Percentiles rank a stretch among this genome's conserved stretches.
phyloP scores from a whole-genome alignment of 2,888 invertebrate genomes.

The Plebejus anna region DNA sequence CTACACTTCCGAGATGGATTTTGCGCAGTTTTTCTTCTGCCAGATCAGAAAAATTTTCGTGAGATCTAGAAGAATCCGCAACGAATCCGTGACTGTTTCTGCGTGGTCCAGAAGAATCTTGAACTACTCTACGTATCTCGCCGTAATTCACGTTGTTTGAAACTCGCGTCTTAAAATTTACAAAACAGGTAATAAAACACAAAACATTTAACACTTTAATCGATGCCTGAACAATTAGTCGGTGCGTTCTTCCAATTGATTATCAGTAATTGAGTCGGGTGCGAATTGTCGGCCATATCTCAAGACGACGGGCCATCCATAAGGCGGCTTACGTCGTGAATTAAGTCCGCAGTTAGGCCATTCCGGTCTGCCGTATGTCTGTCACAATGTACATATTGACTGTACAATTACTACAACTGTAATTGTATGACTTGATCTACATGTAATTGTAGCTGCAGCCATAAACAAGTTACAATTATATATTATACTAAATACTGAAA shows the following conservation, averaged over 20 bases:
- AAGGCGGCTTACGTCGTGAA: slow-evolving; percentile 42
- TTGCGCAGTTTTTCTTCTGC: too few relatives aligned
- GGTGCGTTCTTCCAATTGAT: slow-evolving; percentile 44
- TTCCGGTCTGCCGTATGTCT: slow-evolving; percentile 8
- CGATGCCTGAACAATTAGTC: slow-evolving; percentile 18
- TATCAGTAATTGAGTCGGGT: slow-evolving; percentile 46
- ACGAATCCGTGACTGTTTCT: too few relatives aligned
- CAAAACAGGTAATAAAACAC: neutral
- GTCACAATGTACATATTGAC: slow-evolving; percentile 8
- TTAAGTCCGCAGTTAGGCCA: slow-evolving; percentile 29
- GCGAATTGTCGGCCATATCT: slow-evolving; percentile 65
- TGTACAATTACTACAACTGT: slow-evolving; percentile 7
- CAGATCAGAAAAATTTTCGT: neutral
- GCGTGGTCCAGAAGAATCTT: too few relatives aligned
- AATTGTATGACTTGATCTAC: neutral
- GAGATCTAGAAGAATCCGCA: neutral
- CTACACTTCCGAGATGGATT: too few relatives aligned
- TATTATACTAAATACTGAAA: too few relatives aligned
- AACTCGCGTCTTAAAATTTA: neutral
- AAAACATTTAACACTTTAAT: neutral
- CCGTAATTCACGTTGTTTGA: too few relatives aligned
- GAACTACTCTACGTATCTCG: too few relatives aligned
- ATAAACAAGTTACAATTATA: too few relatives aligned
- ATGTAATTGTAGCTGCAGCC: neutral
- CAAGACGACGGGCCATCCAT: slow-evolving; percentile 74